Evolutionary conservation across 1,140 invertebrate species (phyloP).

Genomic region (Steinernema feltiae): DNA sequence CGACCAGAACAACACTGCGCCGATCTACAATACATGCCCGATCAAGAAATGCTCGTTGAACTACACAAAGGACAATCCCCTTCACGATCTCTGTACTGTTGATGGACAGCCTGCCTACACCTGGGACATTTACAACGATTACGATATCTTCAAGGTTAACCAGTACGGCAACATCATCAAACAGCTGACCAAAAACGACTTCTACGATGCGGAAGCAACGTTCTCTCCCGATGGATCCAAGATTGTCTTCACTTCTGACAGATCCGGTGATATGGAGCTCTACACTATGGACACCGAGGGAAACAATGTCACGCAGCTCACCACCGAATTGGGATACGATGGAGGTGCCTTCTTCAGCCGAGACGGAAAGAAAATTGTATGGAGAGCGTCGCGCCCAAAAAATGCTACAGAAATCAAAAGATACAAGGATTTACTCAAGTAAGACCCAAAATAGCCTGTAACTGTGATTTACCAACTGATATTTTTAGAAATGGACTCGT

Average conservation of each 20-base stretch:
- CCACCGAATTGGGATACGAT: slow-evolving; percentile 40
- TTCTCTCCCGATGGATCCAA: slow-evolving; percentile 34
- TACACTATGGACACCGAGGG: slow-evolving; percentile 42
- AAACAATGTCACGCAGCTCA: slow-evolving; percentile 36
- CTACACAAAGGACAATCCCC: slow-evolving; percentile 18
- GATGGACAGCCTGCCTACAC: slow-evolving; percentile 35
- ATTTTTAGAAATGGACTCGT: too few relatives aligned
- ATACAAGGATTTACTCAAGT: slow-evolving; percentile 32
- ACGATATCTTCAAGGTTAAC: slow-evolving; percentile 45
- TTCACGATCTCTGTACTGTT: slow-evolving; percentile 27
- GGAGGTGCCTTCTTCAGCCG: slow-evolving; percentile 47
- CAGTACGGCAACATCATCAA: slow-evolving; percentile 41
- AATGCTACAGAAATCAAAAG: slow-evolving; percentile 31
- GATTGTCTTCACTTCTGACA: slow-evolving; percentile 41
- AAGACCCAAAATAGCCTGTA: too few relatives aligned
- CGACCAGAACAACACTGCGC: slow-evolving; percentile 4
- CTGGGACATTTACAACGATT: slow-evolving; percentile 46
- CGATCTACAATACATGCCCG: slow-evolving; percentile 32
- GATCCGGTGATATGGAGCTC: slow-evolving; percentile 41
- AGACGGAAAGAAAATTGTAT: slow-evolving; percentile 41
- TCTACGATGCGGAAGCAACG: slow-evolving; percentile 46
- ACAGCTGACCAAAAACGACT: slow-evolving; percentile 34
- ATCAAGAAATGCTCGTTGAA: slow-evolving; percentile 32
- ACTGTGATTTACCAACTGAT: too few relatives aligned
- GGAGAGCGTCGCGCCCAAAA: slow-evolving; percentile 42